Conservation (phyloP, 2,113 vertebrate species). For the Cervus canadensis region DNA sequence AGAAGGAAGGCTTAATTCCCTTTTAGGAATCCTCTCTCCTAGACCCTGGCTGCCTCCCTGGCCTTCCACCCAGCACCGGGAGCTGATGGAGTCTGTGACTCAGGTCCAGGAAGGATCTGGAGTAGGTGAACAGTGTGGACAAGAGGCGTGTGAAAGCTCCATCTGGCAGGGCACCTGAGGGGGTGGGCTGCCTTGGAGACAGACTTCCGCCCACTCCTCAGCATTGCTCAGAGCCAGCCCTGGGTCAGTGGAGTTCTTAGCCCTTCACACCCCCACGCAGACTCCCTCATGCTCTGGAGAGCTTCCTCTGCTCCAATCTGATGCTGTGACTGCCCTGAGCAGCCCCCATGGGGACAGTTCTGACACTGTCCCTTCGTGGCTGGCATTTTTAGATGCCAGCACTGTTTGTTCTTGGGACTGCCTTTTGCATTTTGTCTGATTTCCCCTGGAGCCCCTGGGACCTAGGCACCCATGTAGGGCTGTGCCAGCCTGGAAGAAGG, state of each 20-base stretch:
- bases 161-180: accelerated
- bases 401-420: neutral
- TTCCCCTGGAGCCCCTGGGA: neutral
- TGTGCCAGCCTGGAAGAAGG: neutral
- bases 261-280: accelerated
- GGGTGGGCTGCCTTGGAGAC: neutral
- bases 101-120: neutral
- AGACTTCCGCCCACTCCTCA: neutral
- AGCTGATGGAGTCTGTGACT: neutral
- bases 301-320: neutral
- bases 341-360: neutral
- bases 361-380: neutral
- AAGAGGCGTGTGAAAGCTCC: neutral
- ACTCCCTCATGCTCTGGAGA: neutral
- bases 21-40: neutral
- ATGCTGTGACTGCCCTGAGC: neutral
- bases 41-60: neutral
- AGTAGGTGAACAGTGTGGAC: neutral
- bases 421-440: neutral
- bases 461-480: accelerated
- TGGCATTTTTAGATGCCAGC: neutral
- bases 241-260: neutral
- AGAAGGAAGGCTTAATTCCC: neutral
- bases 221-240: neutral
- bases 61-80: neutral